Evolutionary conservation across 2,888 invertebrate species (phyloP).

Genomic region (Cheiracanthium punctorium): DNA sequence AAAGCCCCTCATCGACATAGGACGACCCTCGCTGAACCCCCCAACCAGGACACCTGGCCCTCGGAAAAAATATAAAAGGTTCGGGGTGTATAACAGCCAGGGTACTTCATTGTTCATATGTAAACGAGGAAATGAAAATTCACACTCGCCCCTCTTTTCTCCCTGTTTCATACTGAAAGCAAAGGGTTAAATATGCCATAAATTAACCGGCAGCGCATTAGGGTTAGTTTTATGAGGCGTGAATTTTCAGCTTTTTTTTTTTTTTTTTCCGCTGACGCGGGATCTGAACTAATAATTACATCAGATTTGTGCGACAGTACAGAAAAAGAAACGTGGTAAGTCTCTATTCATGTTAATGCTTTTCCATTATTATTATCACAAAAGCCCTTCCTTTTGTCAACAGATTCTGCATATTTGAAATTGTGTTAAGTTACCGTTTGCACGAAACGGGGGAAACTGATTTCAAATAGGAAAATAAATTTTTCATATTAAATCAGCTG

Average conservation of each 20-base stretch:
- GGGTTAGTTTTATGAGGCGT: constrained; percentile 65
- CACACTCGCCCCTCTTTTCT: neutral
- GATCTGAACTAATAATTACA: neutral
- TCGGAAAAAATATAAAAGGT: constrained; percentile 3
- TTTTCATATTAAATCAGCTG: too few species aligned
- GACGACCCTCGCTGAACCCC: neutral
- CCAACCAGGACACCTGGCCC: constrained; percentile 47
- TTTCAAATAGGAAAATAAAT: too few species aligned
- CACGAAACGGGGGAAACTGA: too few species aligned
- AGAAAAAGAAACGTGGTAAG: too few species aligned
- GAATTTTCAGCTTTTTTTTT: constrained; percentile 19
- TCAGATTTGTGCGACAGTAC: too few species aligned
- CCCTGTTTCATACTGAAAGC: constrained; percentile 18
- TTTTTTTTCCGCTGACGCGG: neutral
- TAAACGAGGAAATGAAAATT: constrained; percentile 19
- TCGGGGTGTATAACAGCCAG: constrained; percentile 7
- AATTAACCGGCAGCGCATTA: constrained; percentile 53
- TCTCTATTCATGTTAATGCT: too few species aligned
- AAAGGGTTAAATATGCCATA: constrained; percentile 70
- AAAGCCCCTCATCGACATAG: too few species aligned
- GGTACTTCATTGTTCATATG: constrained; percentile 46
- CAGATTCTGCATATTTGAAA: too few species aligned
- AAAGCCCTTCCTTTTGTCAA: too few species aligned
- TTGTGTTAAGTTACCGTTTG: too few species aligned
- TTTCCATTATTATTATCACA: too few species aligned